These are phyloP conservation scores for Aulostomus chinensis DNA, from an alignment of 2,797 vertebrate genomes.

Conservation along the genomic window DNA sequence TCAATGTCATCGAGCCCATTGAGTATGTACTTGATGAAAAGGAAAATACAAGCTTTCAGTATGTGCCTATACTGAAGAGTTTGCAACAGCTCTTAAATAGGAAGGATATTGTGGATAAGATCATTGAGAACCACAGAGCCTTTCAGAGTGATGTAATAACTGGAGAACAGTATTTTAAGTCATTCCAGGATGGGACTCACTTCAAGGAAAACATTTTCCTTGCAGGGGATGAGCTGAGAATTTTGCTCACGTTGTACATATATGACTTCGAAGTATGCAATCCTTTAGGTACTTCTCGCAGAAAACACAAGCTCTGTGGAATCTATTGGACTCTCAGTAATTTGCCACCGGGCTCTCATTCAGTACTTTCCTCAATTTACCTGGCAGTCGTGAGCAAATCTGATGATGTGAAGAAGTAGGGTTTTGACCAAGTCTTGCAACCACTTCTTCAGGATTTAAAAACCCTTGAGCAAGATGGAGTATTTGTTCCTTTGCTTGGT, in stretches of 20 bases:
- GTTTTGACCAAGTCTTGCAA: not conserved
- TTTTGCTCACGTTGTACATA: not conserved
- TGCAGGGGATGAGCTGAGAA: constrained; percentile 6
- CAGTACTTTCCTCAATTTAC: constrained; percentile 6
- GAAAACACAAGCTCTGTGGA: constrained; percentile 7
- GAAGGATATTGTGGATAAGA: constrained; percentile 17
- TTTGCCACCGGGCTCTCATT: constrained; percentile 11
- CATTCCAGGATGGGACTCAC: constrained; percentile 2
- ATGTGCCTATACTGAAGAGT: constrained; percentile 20
- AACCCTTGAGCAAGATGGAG: constrained; percentile 1
- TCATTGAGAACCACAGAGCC: constrained; percentile 9
- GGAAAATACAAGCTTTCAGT: constrained; percentile 20
- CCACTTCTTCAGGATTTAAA: constrained; percentile 4
- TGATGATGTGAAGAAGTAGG: constrained; percentile 13
- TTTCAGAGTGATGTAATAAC: not conserved
- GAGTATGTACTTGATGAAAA: constrained; percentile 26
- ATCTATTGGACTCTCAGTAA: constrained; percentile 16
- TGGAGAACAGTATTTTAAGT: constrained; percentile 1
- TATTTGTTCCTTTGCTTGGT: too few relatives aligned
- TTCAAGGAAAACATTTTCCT: constrained; percentile 7
- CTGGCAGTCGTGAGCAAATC: constrained; percentile 6
- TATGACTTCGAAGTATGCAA: too few relatives aligned
- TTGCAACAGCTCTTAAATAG: constrained; percentile 20
- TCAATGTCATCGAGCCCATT: constrained; percentile 8
- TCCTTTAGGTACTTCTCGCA: too few relatives aligned